Conservation (phyloP, 1,140 invertebrate genomes). For the Tetramorium alpestre region DNA sequence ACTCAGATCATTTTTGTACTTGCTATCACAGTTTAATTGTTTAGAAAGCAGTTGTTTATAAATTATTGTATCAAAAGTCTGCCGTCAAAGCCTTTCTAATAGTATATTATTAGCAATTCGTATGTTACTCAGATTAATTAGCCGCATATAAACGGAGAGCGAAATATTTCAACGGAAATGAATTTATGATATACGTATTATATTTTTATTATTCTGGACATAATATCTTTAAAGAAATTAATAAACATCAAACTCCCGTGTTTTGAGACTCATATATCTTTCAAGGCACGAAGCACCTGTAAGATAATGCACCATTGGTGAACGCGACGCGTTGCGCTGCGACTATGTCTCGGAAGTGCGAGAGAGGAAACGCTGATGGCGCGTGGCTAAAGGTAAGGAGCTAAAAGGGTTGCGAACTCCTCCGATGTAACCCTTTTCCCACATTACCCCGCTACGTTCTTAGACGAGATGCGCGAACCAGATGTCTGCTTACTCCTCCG, state of each 20-base stretch:
- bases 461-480: slow-evolving; percentile 68
- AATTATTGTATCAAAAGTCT: too few species aligned
- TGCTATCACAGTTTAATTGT: too few species aligned
- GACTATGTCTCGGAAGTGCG: slow-evolving; percentile 24
- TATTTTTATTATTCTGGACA: not conserved
- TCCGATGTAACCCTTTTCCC: slow-evolving; percentile 49
- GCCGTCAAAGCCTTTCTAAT: too few species aligned
- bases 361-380: slow-evolving; percentile 40
- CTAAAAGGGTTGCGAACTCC: slow-evolving; percentile 59
- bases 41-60: too few species aligned
- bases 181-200: not conserved
- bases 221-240: not conserved
- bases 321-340: not conserved
- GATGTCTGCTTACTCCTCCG: slow-evolving; percentile 66
- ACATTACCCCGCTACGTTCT: slow-evolving; percentile 39
- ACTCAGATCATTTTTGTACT: too few species aligned
- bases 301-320: slow-evolving; percentile 34
- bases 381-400: slow-evolving; percentile 60
- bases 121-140: too few species aligned
- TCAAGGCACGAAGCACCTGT: not conserved
- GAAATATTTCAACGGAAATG: too few species aligned
- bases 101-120: too few species aligned
- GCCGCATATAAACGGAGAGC: too few species aligned
- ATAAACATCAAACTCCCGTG: not conserved
- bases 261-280: not conserved